Percentiles rank a stretch among this genome's conserved stretches.
These are phyloP conservation scores for Leuciscus waleckii DNA, from an alignment of 2,797 vertebrate genomes.

Conservation along the genomic window DNA sequence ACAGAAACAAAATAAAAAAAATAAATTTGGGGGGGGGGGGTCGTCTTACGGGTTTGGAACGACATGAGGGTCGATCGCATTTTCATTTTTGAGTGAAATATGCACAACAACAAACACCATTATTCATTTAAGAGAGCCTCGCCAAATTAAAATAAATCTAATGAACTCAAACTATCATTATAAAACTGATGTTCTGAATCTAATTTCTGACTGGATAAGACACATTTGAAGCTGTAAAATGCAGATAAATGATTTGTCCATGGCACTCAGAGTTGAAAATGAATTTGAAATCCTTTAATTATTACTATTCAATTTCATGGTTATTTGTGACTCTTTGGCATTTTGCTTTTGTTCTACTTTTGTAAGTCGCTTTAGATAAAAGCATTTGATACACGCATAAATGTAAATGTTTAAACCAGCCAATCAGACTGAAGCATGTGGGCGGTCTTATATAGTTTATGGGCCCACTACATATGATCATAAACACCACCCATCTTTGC, in stretches of 20 bases:
- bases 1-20: no score
- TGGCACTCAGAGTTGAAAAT: background rate
- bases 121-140: background rate
- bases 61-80: no score
- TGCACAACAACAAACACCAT: background rate
- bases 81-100: background rate
- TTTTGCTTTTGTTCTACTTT: background rate
- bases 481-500: no score
- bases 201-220: background rate
- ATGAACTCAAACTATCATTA: background rate
- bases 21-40: no score
- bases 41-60: no score
- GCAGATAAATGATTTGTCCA: background rate
- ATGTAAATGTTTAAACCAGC: background rate
- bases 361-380: background rate
- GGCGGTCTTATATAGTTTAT: background rate
- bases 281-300: background rate
- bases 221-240: background rate
- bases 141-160: background rate
- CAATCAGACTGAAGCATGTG: background rate
- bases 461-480: no score
- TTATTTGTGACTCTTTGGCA: background rate
- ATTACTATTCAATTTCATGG: background rate
- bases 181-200: background rate
- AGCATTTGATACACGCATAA: background rate